A percentile compares a stretch with the other conserved stretches of the same genome.
phyloP scores from a whole-genome alignment of 2,888 invertebrate genomes.

The Xanthostigma xanthostigma region DNA sequence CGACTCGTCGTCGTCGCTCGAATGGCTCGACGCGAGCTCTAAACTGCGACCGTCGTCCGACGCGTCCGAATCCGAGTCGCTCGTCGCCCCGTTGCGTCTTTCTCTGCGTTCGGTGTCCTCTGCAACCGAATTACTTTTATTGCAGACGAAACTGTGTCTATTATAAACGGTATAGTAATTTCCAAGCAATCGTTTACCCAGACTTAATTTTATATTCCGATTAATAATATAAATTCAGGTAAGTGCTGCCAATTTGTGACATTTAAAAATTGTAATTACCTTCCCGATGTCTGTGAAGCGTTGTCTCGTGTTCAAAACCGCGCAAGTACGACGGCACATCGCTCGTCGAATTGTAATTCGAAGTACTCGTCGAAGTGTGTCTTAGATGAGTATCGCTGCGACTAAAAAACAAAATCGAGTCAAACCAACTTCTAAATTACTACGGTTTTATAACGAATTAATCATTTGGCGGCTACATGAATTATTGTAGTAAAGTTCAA shows the following conservation, averaged over 20 bases:
- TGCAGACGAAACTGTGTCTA: too few species aligned
- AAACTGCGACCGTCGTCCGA: constrained; percentile 63
- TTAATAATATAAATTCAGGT: too few species aligned
- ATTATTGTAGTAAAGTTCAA: too few species aligned
- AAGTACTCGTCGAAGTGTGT: constrained; percentile 73
- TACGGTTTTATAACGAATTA: background rate
- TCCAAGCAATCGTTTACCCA: too few species aligned
- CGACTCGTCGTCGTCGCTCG: constrained; percentile 77
- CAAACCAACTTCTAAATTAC: background rate
- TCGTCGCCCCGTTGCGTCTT: constrained; percentile 29
- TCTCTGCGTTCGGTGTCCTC: constrained; percentile 24
- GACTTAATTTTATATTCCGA: constrained; percentile 19
- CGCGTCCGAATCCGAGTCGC: constrained; percentile 65
- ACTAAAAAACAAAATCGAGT: constrained; percentile 16
- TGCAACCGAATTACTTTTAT: constrained; percentile 6
- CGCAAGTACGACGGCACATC: constrained; percentile 59
- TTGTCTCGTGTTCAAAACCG: constrained; percentile 45
- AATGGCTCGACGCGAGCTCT: constrained; percentile 89
- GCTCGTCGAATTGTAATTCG: constrained; percentile 71
- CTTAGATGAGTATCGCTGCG: constrained; percentile 71
- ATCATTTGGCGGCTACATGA: background rate
- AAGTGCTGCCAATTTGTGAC: too few species aligned
- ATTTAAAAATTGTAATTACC: constrained; percentile 22
- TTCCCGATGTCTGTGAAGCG: constrained; percentile 37
- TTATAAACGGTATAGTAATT: too few species aligned